Evolutionary conservation across 2,797 vertebrate genomes (phyloP).

Genomic region (Valencia hispanica): DNA sequence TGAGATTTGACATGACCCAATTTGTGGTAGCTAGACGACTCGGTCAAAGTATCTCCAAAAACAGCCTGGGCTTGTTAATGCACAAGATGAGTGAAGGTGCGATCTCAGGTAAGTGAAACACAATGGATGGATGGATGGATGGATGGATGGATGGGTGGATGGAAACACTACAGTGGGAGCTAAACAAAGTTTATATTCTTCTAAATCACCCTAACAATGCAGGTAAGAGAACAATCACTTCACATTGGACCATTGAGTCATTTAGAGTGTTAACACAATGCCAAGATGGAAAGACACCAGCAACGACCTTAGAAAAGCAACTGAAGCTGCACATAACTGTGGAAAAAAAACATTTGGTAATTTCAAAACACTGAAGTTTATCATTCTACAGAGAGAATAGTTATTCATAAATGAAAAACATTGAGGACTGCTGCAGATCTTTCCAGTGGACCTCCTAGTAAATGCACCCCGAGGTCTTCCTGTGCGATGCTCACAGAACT

Average conservation of each 20-base stretch:
- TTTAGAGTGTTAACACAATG: not conserved
- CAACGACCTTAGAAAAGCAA: not conserved
- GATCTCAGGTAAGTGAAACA: not conserved
- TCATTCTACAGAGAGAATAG: not conserved
- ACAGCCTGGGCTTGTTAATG: too few species aligned
- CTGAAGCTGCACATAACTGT: not conserved
- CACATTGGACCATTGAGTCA: too few species aligned
- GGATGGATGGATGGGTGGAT: not conserved
- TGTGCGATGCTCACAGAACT: not conserved
- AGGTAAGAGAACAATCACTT: too few species aligned
- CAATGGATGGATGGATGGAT: not conserved
- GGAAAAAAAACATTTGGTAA: not conserved
- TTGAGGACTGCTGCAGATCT: not conserved
- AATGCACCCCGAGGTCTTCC: not conserved
- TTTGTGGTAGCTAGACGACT: not conserved
- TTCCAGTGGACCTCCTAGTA: not conserved
- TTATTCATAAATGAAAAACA: not conserved
- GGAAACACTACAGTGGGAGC: not conserved
- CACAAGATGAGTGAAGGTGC: not conserved
- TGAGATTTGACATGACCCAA: not conserved
- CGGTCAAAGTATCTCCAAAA: not conserved
- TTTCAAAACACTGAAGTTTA: too few species aligned
- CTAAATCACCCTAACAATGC: too few species aligned
- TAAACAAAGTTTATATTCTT: not conserved
- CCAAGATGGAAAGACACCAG: not conserved